Evolutionary conservation across 2,797 vertebrate genomes (phyloP).

Genomic region (Enteromius mattozi): DNA sequence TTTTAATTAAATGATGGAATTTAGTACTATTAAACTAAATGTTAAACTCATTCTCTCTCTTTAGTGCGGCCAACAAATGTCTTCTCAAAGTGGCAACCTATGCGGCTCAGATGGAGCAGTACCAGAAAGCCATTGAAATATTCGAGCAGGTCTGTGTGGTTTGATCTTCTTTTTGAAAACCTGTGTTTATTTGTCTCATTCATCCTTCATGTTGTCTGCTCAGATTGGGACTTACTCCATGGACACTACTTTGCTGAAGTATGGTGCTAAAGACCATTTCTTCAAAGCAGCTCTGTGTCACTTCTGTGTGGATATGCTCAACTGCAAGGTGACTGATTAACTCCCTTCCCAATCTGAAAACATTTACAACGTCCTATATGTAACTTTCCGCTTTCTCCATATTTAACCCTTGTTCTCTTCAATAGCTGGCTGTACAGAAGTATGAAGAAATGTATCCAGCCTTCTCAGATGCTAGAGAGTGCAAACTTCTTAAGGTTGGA

Average conservation of each 20-base stretch:
- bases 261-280: conserved; percentile 85
- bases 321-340: conserved; percentile 76
- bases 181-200: background rate
- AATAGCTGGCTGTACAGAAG: conserved; percentile 81
- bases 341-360: background rate
- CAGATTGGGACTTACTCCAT: conserved; percentile 83
- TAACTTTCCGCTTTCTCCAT: background rate
- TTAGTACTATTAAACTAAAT: background rate
- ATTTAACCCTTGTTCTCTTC: conserved; percentile 20
- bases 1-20: background rate
- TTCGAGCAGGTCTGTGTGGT: conserved; percentile 77
- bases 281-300: conserved; percentile 84
- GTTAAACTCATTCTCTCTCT: background rate
- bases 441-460: conserved; percentile 85
- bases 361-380: background rate
- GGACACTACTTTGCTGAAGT: conserved; percentile 84
- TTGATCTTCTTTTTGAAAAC: background rate
- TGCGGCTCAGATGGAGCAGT: conserved; percentile 81
- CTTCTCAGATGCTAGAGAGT: conserved; percentile 82
- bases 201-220: background rate
- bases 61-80: conserved; percentile 81
- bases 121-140: conserved; percentile 83
- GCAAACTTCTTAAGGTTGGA: conserved; percentile 80
- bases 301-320: conserved; percentile 86
- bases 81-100: conserved; percentile 83